Evolutionary conservation across 2,888 invertebrate genomes (phyloP).

Genomic region (Limulus polyphemus): DNA sequence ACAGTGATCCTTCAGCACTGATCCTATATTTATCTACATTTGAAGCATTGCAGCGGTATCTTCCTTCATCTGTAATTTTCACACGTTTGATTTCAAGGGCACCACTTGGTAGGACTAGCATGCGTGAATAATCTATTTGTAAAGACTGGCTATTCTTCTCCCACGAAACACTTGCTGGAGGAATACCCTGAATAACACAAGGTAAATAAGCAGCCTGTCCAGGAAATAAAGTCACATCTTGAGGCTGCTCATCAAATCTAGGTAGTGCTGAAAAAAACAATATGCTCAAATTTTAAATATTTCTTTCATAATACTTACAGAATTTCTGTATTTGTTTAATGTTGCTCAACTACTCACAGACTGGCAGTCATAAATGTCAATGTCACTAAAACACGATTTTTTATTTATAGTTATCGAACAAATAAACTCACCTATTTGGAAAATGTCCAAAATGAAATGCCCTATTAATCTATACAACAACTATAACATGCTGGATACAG

Average conservation of each 20-base stretch:
- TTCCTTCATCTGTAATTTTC: slow-evolving; percentile 60
- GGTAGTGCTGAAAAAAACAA: slow-evolving; percentile 44
- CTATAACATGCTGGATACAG: too few species aligned
- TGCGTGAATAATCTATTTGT: slow-evolving; percentile 55
- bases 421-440: too few species aligned
- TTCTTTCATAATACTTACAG: too few species aligned
- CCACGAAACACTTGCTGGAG: slow-evolving; percentile 57
- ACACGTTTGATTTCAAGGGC: slow-evolving; percentile 80
- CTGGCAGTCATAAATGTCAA: too few species aligned
- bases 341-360: too few species aligned
- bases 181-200: slow-evolving; percentile 51
- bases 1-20: slow-evolving; percentile 39
- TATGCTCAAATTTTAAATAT: too few species aligned
- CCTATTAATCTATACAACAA: too few species aligned
- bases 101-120: slow-evolving; percentile 68
- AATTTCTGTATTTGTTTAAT: too few species aligned
- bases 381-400: too few species aligned
- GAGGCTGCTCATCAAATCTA: slow-evolving; percentile 59
- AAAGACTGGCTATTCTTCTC: slow-evolving; percentile 65
- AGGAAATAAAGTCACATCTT: slow-evolving; percentile 54
- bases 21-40: slow-evolving; percentile 50
- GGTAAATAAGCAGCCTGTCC: slow-evolving; percentile 74
- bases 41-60: slow-evolving; percentile 65
- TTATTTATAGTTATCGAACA: too few species aligned
- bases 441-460: too few species aligned